phyloP scores from a whole-genome alignment of 1,140 invertebrate species.

The Drosophila orena region DNA sequence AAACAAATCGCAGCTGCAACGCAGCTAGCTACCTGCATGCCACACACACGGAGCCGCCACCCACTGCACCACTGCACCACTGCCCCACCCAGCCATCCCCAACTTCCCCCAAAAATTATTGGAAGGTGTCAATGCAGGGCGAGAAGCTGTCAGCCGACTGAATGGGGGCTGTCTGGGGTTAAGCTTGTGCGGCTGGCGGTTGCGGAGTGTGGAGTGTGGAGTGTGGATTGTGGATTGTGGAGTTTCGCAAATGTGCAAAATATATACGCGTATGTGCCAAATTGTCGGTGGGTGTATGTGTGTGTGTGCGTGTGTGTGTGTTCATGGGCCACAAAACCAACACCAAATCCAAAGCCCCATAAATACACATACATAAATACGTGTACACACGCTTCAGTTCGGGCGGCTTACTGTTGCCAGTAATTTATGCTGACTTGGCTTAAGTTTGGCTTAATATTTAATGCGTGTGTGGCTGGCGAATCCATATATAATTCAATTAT shows the following conservation, averaged over 20 bases:
- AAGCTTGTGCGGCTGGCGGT: conserved; percentile 17
- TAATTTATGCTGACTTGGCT: conserved; percentile 5
- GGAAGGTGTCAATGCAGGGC: conserved; percentile 66
- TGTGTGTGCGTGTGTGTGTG: not conserved
- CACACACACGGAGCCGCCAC: not conserved
- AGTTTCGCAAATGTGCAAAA: conserved; percentile 18
- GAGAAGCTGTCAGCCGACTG: conserved; percentile 26
- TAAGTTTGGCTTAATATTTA: not conserved
- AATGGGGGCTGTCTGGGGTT: conserved; percentile 32
- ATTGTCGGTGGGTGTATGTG: not conserved
- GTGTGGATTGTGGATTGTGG: not conserved
- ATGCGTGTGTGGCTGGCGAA: not conserved
- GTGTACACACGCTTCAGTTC: not conserved
- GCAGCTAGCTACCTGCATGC: conserved; percentile 34
- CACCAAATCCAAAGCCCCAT: not conserved
- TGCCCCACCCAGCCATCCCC: conserved; percentile 2
- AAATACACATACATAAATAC: conserved; percentile 5
- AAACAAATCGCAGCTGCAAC: conserved; percentile 71
- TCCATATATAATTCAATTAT: not conserved
- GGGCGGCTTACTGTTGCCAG: not conserved
- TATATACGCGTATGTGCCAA: conserved; percentile 20
- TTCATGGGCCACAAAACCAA: not conserved
- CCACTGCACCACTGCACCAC: conserved; percentile 14
- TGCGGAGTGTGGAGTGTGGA: conserved; percentile 3
- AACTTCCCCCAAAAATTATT: conserved; percentile 55